phyloP scores from a whole-genome alignment of 2,888 invertebrate genomes.

The Sesia apiformis region DNA sequence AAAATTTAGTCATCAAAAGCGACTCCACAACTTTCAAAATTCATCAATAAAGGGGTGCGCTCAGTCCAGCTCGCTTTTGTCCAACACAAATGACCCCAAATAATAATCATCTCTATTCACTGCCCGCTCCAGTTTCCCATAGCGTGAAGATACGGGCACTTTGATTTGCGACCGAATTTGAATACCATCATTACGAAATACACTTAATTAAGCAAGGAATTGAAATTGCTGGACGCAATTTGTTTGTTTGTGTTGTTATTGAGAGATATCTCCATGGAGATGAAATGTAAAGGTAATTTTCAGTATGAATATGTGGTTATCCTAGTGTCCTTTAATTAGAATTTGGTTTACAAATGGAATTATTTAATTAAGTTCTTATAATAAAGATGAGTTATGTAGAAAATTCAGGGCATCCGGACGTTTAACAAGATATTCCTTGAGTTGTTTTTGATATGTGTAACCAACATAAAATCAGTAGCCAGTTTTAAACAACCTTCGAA shows the following conservation, averaged over 20 bases:
- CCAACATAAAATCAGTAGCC: too few relatives aligned
- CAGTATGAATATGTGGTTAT: constrained; percentile 5
- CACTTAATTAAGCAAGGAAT: constrained; percentile 55
- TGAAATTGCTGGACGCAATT: constrained; percentile 33
- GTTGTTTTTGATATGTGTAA: too few relatives aligned
- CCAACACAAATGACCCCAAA: constrained; percentile 65
- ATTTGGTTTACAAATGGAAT: constrained; percentile 1
- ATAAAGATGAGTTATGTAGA: too few relatives aligned
- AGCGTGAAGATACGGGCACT: constrained; percentile 63
- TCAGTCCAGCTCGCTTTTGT: constrained; percentile 50
- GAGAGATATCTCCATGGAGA: constrained; percentile 3
- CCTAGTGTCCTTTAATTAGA: constrained; percentile 31
- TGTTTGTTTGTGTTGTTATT: constrained; percentile 26
- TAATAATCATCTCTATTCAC: constrained; percentile 64
- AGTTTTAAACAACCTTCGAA: too few relatives aligned
- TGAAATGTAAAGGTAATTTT: constrained; percentile 5
- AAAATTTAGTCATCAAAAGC: background rate
- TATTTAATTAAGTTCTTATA: too few relatives aligned
- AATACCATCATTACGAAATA: constrained; percentile 55
- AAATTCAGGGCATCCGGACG: too few relatives aligned
- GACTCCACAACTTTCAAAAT: constrained; percentile 2
- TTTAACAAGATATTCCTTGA: too few relatives aligned
- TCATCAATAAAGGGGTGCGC: constrained; percentile 40
- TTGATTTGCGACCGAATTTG: constrained; percentile 62
- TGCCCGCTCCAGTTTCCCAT: constrained; percentile 59